These are phyloP conservation scores for Leuciscus idus DNA, from an alignment of 2,113 vertebrate genomes.

Conservation along the genomic window DNA sequence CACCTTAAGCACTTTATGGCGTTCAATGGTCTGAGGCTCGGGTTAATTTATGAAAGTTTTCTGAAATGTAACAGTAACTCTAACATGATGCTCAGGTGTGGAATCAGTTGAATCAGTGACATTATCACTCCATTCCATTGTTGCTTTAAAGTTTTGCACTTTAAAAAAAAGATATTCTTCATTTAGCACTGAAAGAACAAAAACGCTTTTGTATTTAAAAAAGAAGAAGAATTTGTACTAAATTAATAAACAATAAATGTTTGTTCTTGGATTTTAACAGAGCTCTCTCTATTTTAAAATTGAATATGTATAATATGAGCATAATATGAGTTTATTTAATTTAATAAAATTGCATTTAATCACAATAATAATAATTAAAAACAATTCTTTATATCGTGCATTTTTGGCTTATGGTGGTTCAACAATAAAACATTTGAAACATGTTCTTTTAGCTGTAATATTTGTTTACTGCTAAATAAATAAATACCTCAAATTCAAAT, in stretches of 20 bases:
- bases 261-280: not conserved
- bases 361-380: not conserved
- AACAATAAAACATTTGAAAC: not conserved
- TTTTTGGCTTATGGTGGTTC: not conserved
- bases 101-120: not conserved
- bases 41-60: not conserved
- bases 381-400: not conserved
- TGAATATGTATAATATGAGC: not conserved
- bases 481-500: slow-evolving; percentile 54
- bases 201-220: not conserved
- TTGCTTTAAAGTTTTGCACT: not conserved
- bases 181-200: not conserved
- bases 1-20: not conserved
- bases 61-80: not conserved
- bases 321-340: not conserved
- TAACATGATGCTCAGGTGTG: not conserved
- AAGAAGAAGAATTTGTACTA: not conserved
- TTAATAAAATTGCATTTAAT: not conserved
- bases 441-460: not conserved
- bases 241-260: not conserved
- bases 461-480: not conserved
- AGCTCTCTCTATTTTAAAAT: not conserved
- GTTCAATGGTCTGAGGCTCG: not conserved
- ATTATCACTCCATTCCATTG: not conserved
- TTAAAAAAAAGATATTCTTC: not conserved